Conservation (phyloP, 2,888 invertebrate genomes). For the Ceriagrion tenellum region DNA sequence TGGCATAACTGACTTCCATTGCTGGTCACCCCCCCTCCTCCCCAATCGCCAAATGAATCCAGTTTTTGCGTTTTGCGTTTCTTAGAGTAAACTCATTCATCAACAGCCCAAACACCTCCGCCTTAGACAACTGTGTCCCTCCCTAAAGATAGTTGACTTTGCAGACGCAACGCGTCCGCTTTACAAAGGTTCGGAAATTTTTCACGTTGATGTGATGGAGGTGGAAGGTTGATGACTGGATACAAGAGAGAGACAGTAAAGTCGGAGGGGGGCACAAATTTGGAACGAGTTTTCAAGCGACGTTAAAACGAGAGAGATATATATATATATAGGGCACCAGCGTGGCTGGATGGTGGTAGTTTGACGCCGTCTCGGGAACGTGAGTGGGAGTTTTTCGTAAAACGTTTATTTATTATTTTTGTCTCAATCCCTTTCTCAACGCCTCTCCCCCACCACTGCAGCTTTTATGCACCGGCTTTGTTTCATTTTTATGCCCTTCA, state of each 20-base stretch:
- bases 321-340: neutral
- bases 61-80: too few species aligned
- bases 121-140: too few species aligned
- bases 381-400: neutral
- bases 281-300: neutral
- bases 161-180: neutral
- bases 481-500: neutral
- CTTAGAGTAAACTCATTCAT: too few species aligned
- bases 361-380: too few species aligned
- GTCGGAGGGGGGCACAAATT: neutral
- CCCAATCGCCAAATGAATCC: neutral
- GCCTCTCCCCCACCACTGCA: neutral
- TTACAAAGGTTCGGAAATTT: neutral
- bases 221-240: too few species aligned
- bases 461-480: neutral
- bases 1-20: too few species aligned
- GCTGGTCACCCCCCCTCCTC: neutral
- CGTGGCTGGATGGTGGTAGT: neutral
- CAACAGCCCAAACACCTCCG: neutral
- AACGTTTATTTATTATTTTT: neutral
- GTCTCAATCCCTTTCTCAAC: neutral
- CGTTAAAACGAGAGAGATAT: neutral
- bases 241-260: too few species aligned
- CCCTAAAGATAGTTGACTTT: too few species aligned
- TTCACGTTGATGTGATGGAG: too few species aligned